Conservation (phyloP, 1,140 invertebrate genomes). For the Tyrophagus putrescentiae region DNA sequence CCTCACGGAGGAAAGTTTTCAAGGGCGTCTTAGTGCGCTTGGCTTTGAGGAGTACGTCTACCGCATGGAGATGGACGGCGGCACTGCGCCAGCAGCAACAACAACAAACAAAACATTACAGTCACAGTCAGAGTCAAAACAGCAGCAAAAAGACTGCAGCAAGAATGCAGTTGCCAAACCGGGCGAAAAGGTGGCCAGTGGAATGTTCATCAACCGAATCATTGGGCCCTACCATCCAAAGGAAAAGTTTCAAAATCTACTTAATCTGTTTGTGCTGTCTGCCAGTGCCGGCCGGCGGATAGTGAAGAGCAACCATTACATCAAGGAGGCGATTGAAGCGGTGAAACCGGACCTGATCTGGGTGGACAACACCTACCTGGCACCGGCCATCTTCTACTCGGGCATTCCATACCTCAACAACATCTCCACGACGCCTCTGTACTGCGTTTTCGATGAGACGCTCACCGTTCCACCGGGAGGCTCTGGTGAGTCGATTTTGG, state of each 20-base stretch:
- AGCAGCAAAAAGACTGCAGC: background rate
- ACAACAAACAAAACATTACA: background rate
- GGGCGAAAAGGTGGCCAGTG: background rate
- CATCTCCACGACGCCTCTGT: conserved; percentile 3
- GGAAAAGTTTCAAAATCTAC: background rate
- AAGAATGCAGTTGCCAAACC: background rate
- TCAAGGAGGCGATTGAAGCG: conserved; percentile 25
- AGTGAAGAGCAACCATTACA: background rate
- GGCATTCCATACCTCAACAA: conserved; percentile 13
- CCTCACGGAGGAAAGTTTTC: background rate
- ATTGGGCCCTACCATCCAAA: background rate
- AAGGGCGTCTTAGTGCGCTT: conserved; percentile 32
- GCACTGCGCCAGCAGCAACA: conserved; percentile 14
- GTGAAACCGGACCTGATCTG: conserved; percentile 23
- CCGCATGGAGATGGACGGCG: conserved; percentile 26
- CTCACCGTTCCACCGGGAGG: conserved; percentile 1
- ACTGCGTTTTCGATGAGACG: background rate
- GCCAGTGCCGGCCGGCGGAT: background rate
- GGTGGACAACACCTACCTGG: conserved; percentile 7
- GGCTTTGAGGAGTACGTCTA: conserved; percentile 35
- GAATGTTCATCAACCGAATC: background rate
- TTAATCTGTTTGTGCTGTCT: background rate
- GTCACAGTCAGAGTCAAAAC: conserved; percentile 6
- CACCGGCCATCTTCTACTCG: conserved; percentile 2
- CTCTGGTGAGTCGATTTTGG: background rate